Conservation (phyloP, 2,113 vertebrate genomes). For the Alces alces region DNA sequence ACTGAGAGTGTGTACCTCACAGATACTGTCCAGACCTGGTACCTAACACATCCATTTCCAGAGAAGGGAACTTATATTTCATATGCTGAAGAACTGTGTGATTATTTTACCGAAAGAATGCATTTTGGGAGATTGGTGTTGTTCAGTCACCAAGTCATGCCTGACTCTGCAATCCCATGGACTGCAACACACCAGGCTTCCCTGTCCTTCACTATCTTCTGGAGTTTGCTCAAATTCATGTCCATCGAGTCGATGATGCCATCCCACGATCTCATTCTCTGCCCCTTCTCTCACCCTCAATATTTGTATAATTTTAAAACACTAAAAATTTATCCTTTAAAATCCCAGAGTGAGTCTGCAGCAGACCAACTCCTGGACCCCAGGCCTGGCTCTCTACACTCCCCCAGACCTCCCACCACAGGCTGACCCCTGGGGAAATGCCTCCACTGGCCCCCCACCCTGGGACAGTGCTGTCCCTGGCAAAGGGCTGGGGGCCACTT, state of each 20-base stretch:
- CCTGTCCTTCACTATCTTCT: neutral
- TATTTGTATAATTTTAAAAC: neutral
- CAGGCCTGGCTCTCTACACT: neutral
- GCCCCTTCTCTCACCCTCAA: neutral
- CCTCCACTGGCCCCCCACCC: neutral
- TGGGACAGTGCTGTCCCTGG: neutral
- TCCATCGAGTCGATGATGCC: neutral
- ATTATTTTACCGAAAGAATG: neutral
- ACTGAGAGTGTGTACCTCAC: accelerated
- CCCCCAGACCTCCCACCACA: neutral
- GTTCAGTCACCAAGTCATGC: neutral
- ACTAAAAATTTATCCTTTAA: neutral
- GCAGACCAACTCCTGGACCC: neutral
- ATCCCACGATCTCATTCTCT: neutral
- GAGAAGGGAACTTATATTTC: neutral
- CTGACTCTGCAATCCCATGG: neutral
- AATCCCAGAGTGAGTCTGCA: neutral
- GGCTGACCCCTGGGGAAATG: conserved; percentile 19
- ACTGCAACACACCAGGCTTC: neutral
- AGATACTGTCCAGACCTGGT: neutral
- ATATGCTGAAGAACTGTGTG: neutral
- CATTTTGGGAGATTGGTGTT: neutral
- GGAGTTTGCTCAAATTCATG: neutral
- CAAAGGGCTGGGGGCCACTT: conserved; percentile 45
- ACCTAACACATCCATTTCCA: neutral